Conservation (phyloP, 1,140 invertebrate species). For the Drosophila serrata region DNA sequence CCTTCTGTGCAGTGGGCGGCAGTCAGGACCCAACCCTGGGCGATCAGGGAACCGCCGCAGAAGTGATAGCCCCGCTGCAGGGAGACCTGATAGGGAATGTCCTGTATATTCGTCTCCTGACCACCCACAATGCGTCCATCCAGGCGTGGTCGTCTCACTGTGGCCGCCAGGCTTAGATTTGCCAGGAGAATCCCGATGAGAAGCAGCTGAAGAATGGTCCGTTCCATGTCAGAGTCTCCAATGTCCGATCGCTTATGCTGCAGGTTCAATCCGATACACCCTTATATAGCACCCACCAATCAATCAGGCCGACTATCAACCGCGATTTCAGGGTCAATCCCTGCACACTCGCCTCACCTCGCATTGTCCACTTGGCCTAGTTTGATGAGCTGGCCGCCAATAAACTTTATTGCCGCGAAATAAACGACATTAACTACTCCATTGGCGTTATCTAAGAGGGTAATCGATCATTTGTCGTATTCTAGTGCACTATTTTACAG, state of each 20-base stretch:
- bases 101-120: slow-evolving; percentile 69
- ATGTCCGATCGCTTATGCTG: slow-evolving; percentile 11
- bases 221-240: slow-evolving; percentile 33
- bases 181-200: slow-evolving; percentile 7
- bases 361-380: slow-evolving; percentile 70
- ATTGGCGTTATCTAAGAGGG: slow-evolving; percentile 39
- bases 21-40: slow-evolving; percentile 85
- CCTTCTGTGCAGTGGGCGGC: slow-evolving; percentile 87
- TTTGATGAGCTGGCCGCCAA: slow-evolving; percentile 35
- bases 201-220: slow-evolving; percentile 14
- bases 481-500: slow-evolving; percentile 42
- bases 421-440: slow-evolving; percentile 19
- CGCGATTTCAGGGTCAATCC: slow-evolving; percentile 43
- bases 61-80: slow-evolving; percentile 80
- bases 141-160: slow-evolving; percentile 31
- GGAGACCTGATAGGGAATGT: slow-evolving; percentile 86
- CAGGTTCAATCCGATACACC: background rate
- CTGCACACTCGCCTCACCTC: slow-evolving; percentile 24
- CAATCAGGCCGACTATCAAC: slow-evolving; percentile 28
- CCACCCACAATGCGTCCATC: slow-evolving; percentile 86
- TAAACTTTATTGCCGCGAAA: slow-evolving; percentile 54
- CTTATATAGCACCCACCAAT: slow-evolving; percentile 28
- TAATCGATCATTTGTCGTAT: slow-evolving; percentile 20
- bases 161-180: slow-evolving; percentile 2
- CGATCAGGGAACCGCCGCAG: slow-evolving; percentile 90